Conservation (phyloP, 2,888 invertebrate genomes). For the Patella depressa region DNA sequence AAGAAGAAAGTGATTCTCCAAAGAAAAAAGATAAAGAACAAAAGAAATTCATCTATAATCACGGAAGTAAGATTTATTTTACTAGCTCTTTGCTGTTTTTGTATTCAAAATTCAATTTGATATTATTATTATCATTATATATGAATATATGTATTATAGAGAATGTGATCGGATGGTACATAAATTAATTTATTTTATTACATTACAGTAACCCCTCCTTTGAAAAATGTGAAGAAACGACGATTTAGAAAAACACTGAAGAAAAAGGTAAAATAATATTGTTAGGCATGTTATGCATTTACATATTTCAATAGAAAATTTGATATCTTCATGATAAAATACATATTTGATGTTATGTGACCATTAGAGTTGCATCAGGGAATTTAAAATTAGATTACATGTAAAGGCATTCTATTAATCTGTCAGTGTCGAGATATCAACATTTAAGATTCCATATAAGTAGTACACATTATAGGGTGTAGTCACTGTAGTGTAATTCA, state of each 20-base stretch:
- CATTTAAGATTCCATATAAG: too few relatives aligned
- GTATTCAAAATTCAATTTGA: background rate
- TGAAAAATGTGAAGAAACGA: conserved; percentile 93
- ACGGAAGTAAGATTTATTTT: conserved; percentile 77
- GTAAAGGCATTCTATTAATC: too few relatives aligned
- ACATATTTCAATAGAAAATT: too few relatives aligned
- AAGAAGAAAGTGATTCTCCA: conserved; percentile 62
- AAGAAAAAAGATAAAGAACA: conserved; percentile 73
- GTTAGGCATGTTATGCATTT: too few relatives aligned
- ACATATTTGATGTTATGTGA: too few relatives aligned
- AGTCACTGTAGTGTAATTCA: too few relatives aligned
- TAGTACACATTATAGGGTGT: too few relatives aligned
- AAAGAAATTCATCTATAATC: conserved; percentile 93
- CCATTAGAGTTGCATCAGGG: too few relatives aligned
- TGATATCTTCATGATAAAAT: too few relatives aligned
- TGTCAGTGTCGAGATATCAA: too few relatives aligned
- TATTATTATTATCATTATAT: background rate
- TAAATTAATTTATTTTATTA: conserved; percentile 17
- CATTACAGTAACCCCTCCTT: conserved; percentile 84
- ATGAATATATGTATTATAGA: background rate
- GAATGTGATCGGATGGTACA: background rate
- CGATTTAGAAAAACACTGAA: conserved; percentile 94
- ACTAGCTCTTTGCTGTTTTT: too few relatives aligned
- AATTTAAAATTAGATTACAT: too few relatives aligned
- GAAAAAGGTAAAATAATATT: conserved; percentile 79